A percentile compares a stretch with the other conserved stretches of the same genome.
Conservation (phyloP, 1,140 invertebrate species). For the Venturia canescens region DNA sequence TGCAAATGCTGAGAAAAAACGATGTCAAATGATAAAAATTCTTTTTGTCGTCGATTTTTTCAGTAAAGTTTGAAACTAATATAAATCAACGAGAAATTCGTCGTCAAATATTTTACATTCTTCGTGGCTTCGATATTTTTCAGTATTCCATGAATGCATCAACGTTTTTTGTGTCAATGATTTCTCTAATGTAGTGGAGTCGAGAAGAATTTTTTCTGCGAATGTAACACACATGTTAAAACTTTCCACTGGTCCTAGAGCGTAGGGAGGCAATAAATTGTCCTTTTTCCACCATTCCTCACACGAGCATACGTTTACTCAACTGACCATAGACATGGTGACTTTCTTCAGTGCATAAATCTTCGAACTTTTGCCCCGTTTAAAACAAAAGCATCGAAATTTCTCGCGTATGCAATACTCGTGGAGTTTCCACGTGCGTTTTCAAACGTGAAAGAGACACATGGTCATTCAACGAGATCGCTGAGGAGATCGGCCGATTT, state of each 20-base stretch:
- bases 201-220: background rate
- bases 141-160: background rate
- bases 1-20: too few species aligned
- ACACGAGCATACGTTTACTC: background rate
- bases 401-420: background rate
- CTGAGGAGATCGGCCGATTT: background rate
- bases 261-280: background rate
- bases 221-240: conserved; percentile 20
- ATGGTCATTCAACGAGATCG: background rate
- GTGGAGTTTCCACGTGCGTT: conserved; percentile 9
- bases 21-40: too few species aligned
- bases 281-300: conserved; percentile 14
- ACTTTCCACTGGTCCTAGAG: background rate
- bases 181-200: background rate
- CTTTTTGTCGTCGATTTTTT: too few species aligned
- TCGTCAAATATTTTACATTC: too few species aligned
- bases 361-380: background rate
- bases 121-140: too few species aligned
- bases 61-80: too few species aligned
- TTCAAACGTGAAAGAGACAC: background rate
- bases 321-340: background rate
- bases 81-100: too few species aligned
- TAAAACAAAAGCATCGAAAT: conserved; percentile 24
- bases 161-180: background rate
- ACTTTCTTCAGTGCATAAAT: conserved; percentile 27